Base-by-base conservation (phyloP, 2,797 vertebrate species). In the Babyrousa celebensis region DNA sequence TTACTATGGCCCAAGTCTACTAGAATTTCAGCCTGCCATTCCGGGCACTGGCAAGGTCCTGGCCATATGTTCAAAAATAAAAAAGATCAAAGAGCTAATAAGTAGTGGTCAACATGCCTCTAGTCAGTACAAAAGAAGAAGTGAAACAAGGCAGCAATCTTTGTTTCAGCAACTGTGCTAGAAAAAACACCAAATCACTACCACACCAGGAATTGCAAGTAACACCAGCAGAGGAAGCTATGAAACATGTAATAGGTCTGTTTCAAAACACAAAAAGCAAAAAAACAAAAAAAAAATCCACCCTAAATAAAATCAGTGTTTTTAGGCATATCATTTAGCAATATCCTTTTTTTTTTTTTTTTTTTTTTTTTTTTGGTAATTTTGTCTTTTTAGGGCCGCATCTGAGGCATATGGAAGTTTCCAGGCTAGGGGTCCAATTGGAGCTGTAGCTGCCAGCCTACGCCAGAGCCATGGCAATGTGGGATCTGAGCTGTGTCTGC, bases 21-120 rank as follows among this genome's bases (percentile, higher is more conserved):
- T 85, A 85, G 67, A 96, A 72, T 96, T 87, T 97, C 52, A 93
- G 68, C 54, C 70, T 93, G 94, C 84, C 86, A 65, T 94, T 92
- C 96, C 68, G 89, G 96, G 91, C 68, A 48, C 86, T 89, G 95
- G 84, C 0, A 11, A 98, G 94, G 96, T 96, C 91, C 56, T 96
- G 94, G 97, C 97, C 97, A 95, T 96, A 96, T 97, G 96, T 97
- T 96, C 63, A 71, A 87, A 96, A 97, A 98, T 92, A 96, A 95
- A 96, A 96, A 97, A 97, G 97, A 97, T 98, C 97, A 98, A 97
- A 97, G 98, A 78, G 40, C 80, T 94, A 91, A 85, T 92, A 95
- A 96, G 93, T 68, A 75, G 94, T 93, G 98, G 96, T 96, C 97
- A 98, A 7, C 95, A 92, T 90, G 95, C 91, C 80, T 96, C 58